Base-by-base conservation (phyloP, 2,888 invertebrate genomes). In the Peribatodes rhomboidaria region DNA sequence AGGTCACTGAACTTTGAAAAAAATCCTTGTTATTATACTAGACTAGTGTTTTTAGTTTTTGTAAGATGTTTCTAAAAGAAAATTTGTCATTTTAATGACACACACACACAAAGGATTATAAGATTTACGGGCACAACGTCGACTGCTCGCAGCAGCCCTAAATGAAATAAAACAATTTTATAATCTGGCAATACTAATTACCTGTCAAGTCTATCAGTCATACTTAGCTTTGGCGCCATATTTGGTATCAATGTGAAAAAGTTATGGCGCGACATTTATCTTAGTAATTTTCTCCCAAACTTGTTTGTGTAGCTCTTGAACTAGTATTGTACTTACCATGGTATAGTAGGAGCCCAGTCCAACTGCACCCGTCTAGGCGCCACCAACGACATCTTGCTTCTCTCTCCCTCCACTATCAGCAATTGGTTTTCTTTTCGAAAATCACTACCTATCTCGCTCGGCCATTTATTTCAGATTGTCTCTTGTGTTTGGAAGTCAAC, bases 291-390 rank as follows among this genome's bases (percentile, higher is more conserved):
- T 6, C n/a, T 37, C 13, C 2, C 16, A 42, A 27, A 27, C 27
- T 27, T 27, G 6, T n/a, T n/a, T n/a, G n/a, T n/a, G n/a, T n/a
- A n/a, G n/a, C n/a, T n/a, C n/a, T n/a, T n/a, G n/a, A n/a, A n/a
- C n/a, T n/a, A n/a, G n/a, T n/a, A n/a, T n/a, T n/a, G n/a, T n/a
- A 49, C 87, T 85, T 83, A 92, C 92, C 92, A 92, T 72, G 91
- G 92, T 76, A 91, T 89, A 10, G 83, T 77, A 62, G 83, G 89
- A 9, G 90, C 84, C 92, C 92, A 92, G 69, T 89, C 92, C 54
- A 92, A 73, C 69, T 91, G 91, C 64, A 92, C 91, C 66, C 90
- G 75, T 61, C 92, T 81, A 1, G 92, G 92, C 44, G 92, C 92
- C 4, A 92, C 86, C 58, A 92, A 80, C 81, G 92, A 92, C 92